Base-by-base conservation (phyloP, 2,797 vertebrate species). In the Enteromius mattozi region DNA sequence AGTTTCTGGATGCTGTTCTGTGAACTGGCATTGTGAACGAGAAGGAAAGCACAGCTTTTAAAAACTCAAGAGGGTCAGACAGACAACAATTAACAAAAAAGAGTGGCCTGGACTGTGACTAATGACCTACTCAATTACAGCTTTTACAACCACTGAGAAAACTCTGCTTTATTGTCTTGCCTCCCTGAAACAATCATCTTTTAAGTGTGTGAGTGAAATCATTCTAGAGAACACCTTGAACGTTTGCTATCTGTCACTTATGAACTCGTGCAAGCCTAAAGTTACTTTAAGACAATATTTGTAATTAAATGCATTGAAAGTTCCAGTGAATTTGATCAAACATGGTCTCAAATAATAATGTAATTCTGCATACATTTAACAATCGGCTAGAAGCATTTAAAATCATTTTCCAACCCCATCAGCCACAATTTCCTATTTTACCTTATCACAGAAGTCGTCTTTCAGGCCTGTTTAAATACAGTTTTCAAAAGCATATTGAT, bases 81-180 rank as follows among this genome's bases (percentile, higher is more conserved):
- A 81, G 84, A 85, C 80, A 86, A 88, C 87, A 86, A 80, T 88
- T 86, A 88, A 83, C 76, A 83, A 82, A 76, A 70, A 70, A 80
- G 84, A 80, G 66, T 17, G 56, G 74, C 66, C 68, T 76, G 87
- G 81, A 61, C 87, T 54, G 84, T 75, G 84, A 85, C 81, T 88
- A 88, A 88, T 88, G 87, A 86, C 85, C 78, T 74, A 59, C 81
- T 86, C 81, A 84, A 86, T 86, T 84, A 88, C 87, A 79, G 78
- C 82, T 81, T 81, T 86, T 81, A 80, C 82, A 86, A 65, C 69
- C 78, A 70, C 69, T 51, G 84, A 82, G 74, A 80, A 81, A 80
- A 56, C 84, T 24, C 54, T 40, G 40, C 86, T 86, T 80, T 75
- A 83, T 86, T 81, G 80, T 77, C 84, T 49, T 37, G 66, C 56